Evolutionary conservation across 1,140 invertebrate species (phyloP), one percentile per base, ranked within the genome.

Genomic region (Lutraria rhynchaena): DNA sequence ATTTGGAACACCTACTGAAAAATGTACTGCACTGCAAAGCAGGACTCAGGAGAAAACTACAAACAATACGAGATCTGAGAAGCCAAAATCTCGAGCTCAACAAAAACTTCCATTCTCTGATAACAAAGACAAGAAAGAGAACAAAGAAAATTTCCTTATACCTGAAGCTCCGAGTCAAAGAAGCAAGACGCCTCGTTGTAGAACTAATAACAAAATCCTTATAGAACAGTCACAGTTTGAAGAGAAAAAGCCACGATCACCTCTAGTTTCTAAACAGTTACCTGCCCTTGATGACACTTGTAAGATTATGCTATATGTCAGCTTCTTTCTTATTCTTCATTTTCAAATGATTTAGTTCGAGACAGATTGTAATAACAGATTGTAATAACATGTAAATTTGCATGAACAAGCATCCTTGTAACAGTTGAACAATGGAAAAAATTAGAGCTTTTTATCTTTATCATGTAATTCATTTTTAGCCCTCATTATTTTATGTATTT

Each of bases 91-190:
- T 44, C 77, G 86, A 9, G 88, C 87, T 0, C 60, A 88, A 70
- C 88, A 90, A 70, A 86, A 85, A 63, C 82, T 90, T 1, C 71
- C 60, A 24, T 87, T 87, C 69, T 84, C 81, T 11, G 51, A 80
- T 13, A 81, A 63, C 19, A 80, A 83, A 46, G 67, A 46, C 29
- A 78, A 61, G 22, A 82, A 75, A 57, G 81, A 80, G 46, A 87
- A 92, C 70, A 92, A 92, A 71, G 91, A 93, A 82, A 92, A 92
- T 75, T 93, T 93, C 84, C 81, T 85, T 19, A 86, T 91, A 29
- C 92, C 92, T 35, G 83, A 85, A 41, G 88, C 89, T 9, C 92
- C 92, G 9, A 73, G 29, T 13, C 44, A 44, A n/a, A 41, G 37
- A 15, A 41, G 37, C 15, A 85, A 73, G 51, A 81, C 69, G 22